Conservation (phyloP, 2,113 vertebrate genomes). For the Prolemur simus region DNA sequence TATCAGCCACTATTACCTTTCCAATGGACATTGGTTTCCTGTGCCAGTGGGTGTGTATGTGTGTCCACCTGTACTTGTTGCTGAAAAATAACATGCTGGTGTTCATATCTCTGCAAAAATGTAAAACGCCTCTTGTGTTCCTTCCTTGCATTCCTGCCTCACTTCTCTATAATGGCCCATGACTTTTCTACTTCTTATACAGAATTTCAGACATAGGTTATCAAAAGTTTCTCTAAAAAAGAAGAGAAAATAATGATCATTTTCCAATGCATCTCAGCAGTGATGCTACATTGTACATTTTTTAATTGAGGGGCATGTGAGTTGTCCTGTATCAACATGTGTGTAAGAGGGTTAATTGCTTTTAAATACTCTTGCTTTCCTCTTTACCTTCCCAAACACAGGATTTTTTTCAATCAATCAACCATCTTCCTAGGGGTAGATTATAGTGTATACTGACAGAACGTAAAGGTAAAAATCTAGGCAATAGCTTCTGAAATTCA, state of each 20-base stretch:
- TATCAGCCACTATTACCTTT: neutral
- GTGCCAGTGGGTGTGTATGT: too few relatives aligned
- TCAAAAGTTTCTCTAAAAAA: neutral
- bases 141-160: neutral
- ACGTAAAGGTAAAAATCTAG: neutral
- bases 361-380: constrained; percentile 39
- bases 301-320: neutral
- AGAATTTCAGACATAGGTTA: neutral
- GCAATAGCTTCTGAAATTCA: constrained; percentile 66
- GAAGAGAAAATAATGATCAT: neutral
- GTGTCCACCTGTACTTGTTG: neutral
- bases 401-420: neutral
- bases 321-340: neutral
- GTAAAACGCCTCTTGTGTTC: neutral
- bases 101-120: neutral
- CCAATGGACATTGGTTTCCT: neutral
- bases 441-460: neutral
- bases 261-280: neutral
- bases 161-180: neutral
- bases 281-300: neutral
- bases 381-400: constrained; percentile 43
- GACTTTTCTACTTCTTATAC: constrained; percentile 16
- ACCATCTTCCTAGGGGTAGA: constrained; percentile 29
- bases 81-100: neutral
- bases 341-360: constrained; percentile 11